Conservation (phyloP, 92 coral and sea anemone species). For the Zoanthus sansibaricus region DNA sequence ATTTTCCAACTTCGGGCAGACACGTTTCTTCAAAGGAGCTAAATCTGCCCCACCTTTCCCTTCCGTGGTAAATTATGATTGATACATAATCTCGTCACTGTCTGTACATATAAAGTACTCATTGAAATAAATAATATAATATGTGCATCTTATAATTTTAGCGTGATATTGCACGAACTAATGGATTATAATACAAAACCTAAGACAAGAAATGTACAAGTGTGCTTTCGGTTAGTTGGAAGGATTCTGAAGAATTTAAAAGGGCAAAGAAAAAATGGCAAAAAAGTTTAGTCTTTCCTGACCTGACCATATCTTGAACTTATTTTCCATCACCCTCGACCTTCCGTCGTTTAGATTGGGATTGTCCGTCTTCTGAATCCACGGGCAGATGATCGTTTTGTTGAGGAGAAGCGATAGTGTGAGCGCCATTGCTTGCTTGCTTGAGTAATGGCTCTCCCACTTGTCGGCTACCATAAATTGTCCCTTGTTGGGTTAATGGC, state of each 20-base stretch:
- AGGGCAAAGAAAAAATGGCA: background rate
- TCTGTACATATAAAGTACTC: background rate
- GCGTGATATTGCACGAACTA: conserved; percentile 8
- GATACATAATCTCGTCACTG: no score
- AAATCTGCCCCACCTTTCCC: no score
- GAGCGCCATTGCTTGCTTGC: conserved; percentile 29
- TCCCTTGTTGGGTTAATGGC: conserved; percentile 76
- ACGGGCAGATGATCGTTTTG: conserved; percentile 53
- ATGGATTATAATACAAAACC: background rate
- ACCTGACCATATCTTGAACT: background rate
- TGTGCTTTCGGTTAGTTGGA: background rate
- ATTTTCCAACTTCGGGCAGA: no score
- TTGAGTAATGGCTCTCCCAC: conserved; percentile 42
- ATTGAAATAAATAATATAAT: background rate
- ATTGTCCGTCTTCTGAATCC: conserved; percentile 66
- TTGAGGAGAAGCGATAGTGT: conserved; percentile 29
- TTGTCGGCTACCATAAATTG: conserved; percentile 63
- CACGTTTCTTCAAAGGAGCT: no score
- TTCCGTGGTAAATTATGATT: no score
- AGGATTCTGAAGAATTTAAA: background rate
- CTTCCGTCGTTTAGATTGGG: conserved; percentile 77
- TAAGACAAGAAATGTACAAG: background rate
- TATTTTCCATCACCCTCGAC: conserved; percentile 54
- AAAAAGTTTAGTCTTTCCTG: background rate
- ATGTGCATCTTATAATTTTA: background rate